Percentiles rank a stretch among this genome's conserved stretches.
Conservation (phyloP, 2,797 vertebrate species). For the Sitta carolinensis region DNA sequence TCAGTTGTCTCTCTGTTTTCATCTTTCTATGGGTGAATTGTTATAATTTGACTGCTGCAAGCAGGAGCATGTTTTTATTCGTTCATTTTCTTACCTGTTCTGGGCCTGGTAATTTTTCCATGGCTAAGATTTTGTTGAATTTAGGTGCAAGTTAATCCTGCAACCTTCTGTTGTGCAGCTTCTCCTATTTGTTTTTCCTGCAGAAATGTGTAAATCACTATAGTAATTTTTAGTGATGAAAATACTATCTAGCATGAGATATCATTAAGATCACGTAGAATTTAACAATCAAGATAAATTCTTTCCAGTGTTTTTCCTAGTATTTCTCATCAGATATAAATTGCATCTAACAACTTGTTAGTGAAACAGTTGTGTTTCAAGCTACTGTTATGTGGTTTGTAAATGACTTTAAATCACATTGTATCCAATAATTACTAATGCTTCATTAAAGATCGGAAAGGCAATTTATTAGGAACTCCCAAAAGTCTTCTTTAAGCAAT, state of each 20-base stretch:
- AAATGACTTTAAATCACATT: slow-evolving; percentile 65
- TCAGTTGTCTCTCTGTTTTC: background rate
- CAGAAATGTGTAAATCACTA: background rate
- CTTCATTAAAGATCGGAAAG: slow-evolving; percentile 64
- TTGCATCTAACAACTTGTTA: background rate
- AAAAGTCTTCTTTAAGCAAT: slow-evolving; percentile 73
- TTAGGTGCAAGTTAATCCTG: background rate
- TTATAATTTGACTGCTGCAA: background rate
- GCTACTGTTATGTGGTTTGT: slow-evolving; percentile 24
- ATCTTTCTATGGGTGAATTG: background rate
- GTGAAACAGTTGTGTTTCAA: slow-evolving; percentile 5
- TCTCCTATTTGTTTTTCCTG: background rate
- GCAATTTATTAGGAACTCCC: slow-evolving; percentile 71
- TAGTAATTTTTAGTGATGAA: background rate
- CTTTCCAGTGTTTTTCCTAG: background rate
- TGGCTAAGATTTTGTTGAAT: slow-evolving; percentile 16
- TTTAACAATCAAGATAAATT: background rate
- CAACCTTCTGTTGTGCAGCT: background rate
- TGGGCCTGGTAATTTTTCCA: background rate
- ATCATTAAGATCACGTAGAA: background rate
- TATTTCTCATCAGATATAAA: background rate
- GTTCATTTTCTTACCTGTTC: background rate
- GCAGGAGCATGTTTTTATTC: background rate
- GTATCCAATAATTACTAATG: slow-evolving; percentile 66
- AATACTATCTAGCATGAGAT: background rate